phyloP scores from a whole-genome alignment of 1,140 invertebrate genomes.

The Lepidurus packardi region DNA sequence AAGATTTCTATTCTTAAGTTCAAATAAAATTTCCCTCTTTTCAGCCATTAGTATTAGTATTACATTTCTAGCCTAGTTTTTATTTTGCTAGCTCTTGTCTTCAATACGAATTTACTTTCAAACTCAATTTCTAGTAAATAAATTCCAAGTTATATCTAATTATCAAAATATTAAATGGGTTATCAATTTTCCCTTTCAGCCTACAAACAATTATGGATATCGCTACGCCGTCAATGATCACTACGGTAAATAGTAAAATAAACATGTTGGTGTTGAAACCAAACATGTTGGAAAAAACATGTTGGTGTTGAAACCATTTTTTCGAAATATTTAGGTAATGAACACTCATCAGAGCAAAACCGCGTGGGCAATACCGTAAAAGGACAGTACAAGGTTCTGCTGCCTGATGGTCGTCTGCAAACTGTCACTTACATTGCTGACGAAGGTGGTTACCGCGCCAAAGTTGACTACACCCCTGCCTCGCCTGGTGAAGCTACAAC shows the following conservation, averaged over 20 bases:
- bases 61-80: too few species aligned
- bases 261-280: not conserved
- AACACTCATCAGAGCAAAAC: slow-evolving; percentile 33
- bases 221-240: slow-evolving; percentile 34
- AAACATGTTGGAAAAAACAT: not conserved
- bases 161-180: not conserved
- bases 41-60: too few species aligned
- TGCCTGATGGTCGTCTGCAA: slow-evolving; percentile 34
- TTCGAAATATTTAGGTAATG: slow-evolving; percentile 26
- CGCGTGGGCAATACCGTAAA: slow-evolving; percentile 32
- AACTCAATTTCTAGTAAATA: not conserved
- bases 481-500: slow-evolving; percentile 34
- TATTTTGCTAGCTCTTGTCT: too few species aligned
- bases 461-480: slow-evolving; percentile 35
- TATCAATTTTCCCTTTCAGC: not conserved
- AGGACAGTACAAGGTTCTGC: slow-evolving; percentile 33
- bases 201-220: slow-evolving; percentile 26
- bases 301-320: not conserved
- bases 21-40: too few species aligned
- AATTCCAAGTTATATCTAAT: not conserved
- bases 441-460: slow-evolving; percentile 34
- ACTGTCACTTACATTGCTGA: slow-evolving; percentile 35
- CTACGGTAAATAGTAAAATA: not conserved
- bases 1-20: too few species aligned
- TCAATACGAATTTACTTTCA: not conserved